phyloP scores from a whole-genome alignment of 2,797 vertebrate genomes.

The Coregonus sp. region DNA sequence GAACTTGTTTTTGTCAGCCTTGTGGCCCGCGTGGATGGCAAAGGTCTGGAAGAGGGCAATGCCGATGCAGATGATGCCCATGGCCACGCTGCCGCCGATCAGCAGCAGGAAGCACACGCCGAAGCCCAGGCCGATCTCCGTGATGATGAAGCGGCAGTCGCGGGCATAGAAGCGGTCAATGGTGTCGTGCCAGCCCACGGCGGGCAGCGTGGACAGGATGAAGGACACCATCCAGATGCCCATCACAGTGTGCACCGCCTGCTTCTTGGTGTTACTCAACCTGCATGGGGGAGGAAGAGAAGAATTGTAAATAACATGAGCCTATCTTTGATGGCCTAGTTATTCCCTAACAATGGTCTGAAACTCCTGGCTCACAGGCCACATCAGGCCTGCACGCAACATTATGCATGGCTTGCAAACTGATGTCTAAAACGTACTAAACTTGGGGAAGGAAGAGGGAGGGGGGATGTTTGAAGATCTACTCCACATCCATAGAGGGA shows the following conservation, averaged over 20 bases:
- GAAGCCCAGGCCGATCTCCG: slow-evolving; percentile 92
- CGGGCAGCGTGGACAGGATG: slow-evolving; percentile 89
- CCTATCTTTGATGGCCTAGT: background rate
- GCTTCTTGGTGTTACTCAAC: slow-evolving; percentile 93
- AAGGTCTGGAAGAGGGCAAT: slow-evolving; percentile 93
- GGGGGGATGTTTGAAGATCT: background rate
- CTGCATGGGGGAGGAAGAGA: slow-evolving; percentile 60
- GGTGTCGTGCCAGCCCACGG: slow-evolving; percentile 93
- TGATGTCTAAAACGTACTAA: too few species aligned
- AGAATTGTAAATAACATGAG: background rate
- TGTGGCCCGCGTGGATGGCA: slow-evolving; percentile 79
- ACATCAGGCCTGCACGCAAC: too few species aligned
- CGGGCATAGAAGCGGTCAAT: slow-evolving; percentile 85
- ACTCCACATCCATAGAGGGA: background rate
- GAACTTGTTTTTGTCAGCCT: slow-evolving; percentile 81
- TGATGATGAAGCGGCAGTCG: slow-evolving; percentile 92
- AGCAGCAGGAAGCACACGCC: slow-evolving; percentile 92
- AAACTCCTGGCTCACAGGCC: too few species aligned
- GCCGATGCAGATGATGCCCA: slow-evolving; percentile 88
- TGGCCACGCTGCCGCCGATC: slow-evolving; percentile 86
- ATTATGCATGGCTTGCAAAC: background rate
- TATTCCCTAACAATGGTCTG: too few species aligned
- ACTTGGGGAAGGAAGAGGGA: too few species aligned
- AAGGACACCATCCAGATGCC: slow-evolving; percentile 98
- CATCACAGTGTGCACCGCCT: slow-evolving; percentile 93